phyloP scores from a whole-genome alignment of 1,140 invertebrate genomes.

The Dendroctonus valens region DNA sequence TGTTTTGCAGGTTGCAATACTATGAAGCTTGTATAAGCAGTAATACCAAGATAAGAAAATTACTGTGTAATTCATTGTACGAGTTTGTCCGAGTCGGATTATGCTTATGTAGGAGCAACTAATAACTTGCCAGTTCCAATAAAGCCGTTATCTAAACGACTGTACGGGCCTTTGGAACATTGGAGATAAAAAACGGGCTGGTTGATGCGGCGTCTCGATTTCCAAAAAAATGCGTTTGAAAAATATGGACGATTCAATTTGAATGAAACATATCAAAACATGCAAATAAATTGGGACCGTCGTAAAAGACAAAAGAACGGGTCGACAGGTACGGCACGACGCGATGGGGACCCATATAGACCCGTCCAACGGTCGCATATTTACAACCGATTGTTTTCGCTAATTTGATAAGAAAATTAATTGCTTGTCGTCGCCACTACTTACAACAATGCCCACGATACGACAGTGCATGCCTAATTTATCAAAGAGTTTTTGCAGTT shows the following conservation, averaged over 20 bases:
- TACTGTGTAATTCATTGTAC: no score
- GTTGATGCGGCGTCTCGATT: no score
- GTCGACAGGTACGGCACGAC: slow-evolving; percentile 32
- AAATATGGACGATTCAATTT: slow-evolving; percentile 3
- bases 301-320: slow-evolving; percentile 22
- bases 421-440: slow-evolving; percentile 45
- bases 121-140: no score
- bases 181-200: no score
- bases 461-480: slow-evolving; percentile 35
- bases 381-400: slow-evolving; percentile 47
- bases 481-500: slow-evolving; percentile 33
- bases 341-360: slow-evolving; percentile 19
- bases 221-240: no score
- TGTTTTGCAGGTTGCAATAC: no score
- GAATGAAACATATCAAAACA: slow-evolving; percentile 9
- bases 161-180: no score
- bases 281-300: slow-evolving; percentile 13
- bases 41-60: no score
- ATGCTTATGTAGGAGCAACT: no score
- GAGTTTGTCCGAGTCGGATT: no score
- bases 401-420: slow-evolving; percentile 50
- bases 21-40: no score
- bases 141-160: no score
- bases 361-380: slow-evolving; percentile 35
- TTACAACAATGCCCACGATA: slow-evolving; percentile 43